Base-by-base conservation (phyloP, 1,140 invertebrate genomes). In the Tetragnatha versicolor region DNA sequence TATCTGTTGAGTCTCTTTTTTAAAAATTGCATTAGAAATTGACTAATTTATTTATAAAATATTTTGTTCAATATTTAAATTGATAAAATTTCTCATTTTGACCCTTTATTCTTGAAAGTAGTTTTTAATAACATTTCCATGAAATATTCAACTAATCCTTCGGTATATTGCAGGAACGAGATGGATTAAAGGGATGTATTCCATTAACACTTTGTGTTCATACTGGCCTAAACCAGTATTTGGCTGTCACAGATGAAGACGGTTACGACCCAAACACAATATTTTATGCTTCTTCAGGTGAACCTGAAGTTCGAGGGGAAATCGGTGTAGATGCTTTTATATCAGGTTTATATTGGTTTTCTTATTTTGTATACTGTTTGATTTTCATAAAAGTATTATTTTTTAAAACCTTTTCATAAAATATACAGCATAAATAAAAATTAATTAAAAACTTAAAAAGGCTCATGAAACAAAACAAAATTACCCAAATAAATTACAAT, bases 141-240 rank as follows among this genome's bases (percentile, higher is more conserved):
- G n/a, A n/a, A n/a, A n/a, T n/a, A n/a, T n/a, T n/a, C n/a, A n/a
- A n/a, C n/a, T n/a, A n/a, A n/a, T n/a, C n/a, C n/a, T n/a, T n/a
- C n/a, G n/a, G 20, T 29, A 2, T 45, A 33, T 79, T 53, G n/a
- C 35, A 80, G 79, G 61, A 58, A 66, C 42, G 70, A 17, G 79
- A 80, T 17, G 69, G 76, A 25, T 51, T 79, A 10, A 27, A 27
- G 22, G 81, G 82, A 12, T 82, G 80, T 63, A 73, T 79, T 14
- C 81, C 81, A 22, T 61, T 82, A 22, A 82, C 82, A 12, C 68
- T 78, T 51, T 82, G 82, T 77, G 58, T 78, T 20, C 42, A 76
- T 69, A 80, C 82, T 39, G 75, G 68, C 7, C 12, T 73, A 10
- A 79, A 60, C 6, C 82, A 82, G 75, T 81, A 73, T 58, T 66